Evolutionary conservation across 2,888 invertebrate genomes (phyloP), one percentile per base, ranked within the genome.

Genomic region (Ligdia adustata): DNA sequence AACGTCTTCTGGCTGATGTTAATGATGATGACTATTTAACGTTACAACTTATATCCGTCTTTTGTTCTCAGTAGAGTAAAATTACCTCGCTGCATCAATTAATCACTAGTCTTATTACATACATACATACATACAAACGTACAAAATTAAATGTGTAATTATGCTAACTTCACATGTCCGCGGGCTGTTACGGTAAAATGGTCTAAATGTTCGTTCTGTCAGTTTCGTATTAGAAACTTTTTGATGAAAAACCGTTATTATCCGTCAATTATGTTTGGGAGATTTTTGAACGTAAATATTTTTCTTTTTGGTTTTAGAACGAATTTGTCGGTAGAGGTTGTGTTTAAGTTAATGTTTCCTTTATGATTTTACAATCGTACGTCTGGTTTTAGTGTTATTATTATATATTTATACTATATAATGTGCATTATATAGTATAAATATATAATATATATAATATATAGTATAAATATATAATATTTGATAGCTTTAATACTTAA

Each of bases 201-300:
- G 74, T 79, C 84, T 57, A 79, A 76, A 82, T 83, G 73, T 72
- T 61, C 42, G 45, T 57, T 47, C 72, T 75, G 79, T 76, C 76
- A 78, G 74, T 72, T 72, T 75, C 67, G 69, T 77, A 82, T 81
- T 82, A 82, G 80, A 83, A 79, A 79, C 72, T 72, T 62, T 79
- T 80, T 83, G 81, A 85, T 82, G 82, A 79, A 82, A 84, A 85
- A 82, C 78, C 14, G 77, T 81, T 80, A 76, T 72, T 72, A 64
- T 52, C 66, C 61, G 60, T 54, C 64, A 64, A 68, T 65, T 69
- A 72, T 69, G 69, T 65, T n/a, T n/a, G n/a, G 60, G 50, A 49
- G 55, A 55, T 40, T 39, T 20, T 9, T n/a, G n/a, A n/a, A n/a
- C n/a, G n/a, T n/a, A n/a, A n/a, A 39, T 38, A 45, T 13, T 35